Percentiles rank a stretch among this genome's conserved stretches.
phyloP scores from a whole-genome alignment of 1,140 invertebrate species.

The Acromyrmex charruanus region DNA sequence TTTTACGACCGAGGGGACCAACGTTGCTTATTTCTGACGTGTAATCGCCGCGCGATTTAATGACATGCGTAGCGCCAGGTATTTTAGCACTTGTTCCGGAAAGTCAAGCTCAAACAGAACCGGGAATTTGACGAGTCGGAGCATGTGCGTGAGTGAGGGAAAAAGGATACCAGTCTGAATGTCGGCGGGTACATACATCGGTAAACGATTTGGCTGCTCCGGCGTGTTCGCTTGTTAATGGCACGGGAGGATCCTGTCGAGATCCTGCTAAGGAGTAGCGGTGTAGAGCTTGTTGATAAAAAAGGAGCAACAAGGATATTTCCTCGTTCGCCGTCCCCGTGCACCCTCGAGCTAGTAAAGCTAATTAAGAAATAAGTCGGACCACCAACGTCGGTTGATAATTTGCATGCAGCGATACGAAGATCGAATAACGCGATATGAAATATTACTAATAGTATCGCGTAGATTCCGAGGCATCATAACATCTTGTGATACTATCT shows the following conservation, averaged over 20 bases:
- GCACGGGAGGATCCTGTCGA: slow-evolving; percentile 27
- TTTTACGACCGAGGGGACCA: slow-evolving; percentile 23
- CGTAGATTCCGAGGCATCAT: slow-evolving; percentile 18
- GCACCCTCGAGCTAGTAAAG: slow-evolving; percentile 61
- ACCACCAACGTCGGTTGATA: slow-evolving; percentile 70
- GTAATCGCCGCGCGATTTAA: slow-evolving; percentile 42
- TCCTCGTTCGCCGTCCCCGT: slow-evolving; percentile 54
- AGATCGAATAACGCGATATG: slow-evolving; percentile 61
- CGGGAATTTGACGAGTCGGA: slow-evolving; percentile 43
- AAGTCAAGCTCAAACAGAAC: slow-evolving; percentile 45
- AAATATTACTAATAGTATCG: slow-evolving; percentile 57
- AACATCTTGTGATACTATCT: slow-evolving; percentile 31
- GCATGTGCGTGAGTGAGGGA: slow-evolving; percentile 1
- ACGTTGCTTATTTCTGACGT: slow-evolving; percentile 11
- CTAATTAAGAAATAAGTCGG: slow-evolving; percentile 77
- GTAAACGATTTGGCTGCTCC: slow-evolving; percentile 43
- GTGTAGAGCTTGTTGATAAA: slow-evolving; percentile 54
- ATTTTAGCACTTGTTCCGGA: slow-evolving; percentile 71
- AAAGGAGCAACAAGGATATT: slow-evolving; percentile 44
- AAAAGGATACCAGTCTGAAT: neutral
- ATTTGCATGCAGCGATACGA: slow-evolving; percentile 60
- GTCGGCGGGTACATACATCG: slow-evolving; percentile 27
- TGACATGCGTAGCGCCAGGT: slow-evolving; percentile 38
- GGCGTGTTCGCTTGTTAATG: slow-evolving; percentile 55
- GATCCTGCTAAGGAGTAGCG: slow-evolving; percentile 58